Base-by-base conservation (phyloP, 1,140 invertebrate genomes). In the silkworm (Bombyx mori) region DNA sequence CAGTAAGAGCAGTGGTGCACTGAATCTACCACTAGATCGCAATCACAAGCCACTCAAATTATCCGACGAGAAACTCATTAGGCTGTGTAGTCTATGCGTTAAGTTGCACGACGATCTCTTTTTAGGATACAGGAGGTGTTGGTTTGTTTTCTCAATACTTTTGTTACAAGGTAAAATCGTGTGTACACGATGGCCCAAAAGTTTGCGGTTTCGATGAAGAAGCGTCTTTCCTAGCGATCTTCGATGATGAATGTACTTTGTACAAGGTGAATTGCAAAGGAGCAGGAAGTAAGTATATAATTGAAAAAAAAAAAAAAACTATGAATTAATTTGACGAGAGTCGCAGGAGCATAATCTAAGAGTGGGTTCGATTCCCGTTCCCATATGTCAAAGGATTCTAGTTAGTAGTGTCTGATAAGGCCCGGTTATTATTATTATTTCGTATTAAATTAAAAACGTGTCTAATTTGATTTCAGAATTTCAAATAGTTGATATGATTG, bases 161-260 rank as follows among this genome's bases (percentile, higher is more conserved):
- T 51, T 79, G 77, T 47, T 66, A 55, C 26, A 73, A 74, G 44
- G 26, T 64, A 0, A 69, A 57, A 22, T 53, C 35, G 0, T 79
- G 77, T 22, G 65, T 62, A 7, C 58, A 56, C 0, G 63, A 61
- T 1, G 63, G 58, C 1, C 45, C 54, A 6, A 57, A 58, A 48
- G 68, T 77, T 3, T 80, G 77, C 46, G 77, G 72, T 1, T 77
- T 57, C 47, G 72, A 80, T 54, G 56, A 58, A 1, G 43, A 49
- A 1, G 10, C n/a, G 8, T 44, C 45, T 2, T 58, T 54, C 7
- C 52, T 80, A 6, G 74, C 69, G 0, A 56, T 70, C 35, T 80
- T 80, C 53, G 69, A 70, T 44, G 65, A 78, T 44, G 10, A 63
- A 8, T 80, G 77, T 50, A 67, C 62, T 0, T 46, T 78, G 5